Evolutionary conservation across 2,797 vertebrate species (phyloP).

Genomic region (Tokudaia tokunoshimensis): DNA sequence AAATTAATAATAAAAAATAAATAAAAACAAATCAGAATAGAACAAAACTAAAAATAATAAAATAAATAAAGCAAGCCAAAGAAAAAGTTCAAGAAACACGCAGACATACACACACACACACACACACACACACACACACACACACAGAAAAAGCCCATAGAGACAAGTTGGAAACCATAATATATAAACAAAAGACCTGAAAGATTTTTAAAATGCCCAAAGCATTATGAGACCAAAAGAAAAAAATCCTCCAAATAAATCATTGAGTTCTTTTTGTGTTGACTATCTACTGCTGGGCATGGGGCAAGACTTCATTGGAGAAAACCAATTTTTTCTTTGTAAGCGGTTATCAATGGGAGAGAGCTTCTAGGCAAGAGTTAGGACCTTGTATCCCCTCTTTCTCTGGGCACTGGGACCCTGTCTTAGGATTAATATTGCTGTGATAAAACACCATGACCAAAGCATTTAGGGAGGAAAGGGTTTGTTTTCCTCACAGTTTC

Average conservation of each 20-base stretch:
- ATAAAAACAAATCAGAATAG: background rate
- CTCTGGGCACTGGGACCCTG: background rate
- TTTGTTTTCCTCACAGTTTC: background rate
- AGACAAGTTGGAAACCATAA: background rate
- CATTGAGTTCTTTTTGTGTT: background rate
- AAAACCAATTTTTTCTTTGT: background rate
- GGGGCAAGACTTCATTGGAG: background rate
- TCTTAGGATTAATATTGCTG: background rate
- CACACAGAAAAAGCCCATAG: too few relatives aligned
- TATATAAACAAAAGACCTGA: background rate
- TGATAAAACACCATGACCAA: background rate
- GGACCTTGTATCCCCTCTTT: background rate
- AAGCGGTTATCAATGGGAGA: background rate
- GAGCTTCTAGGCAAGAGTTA: background rate
- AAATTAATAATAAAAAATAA: background rate
- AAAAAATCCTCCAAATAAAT: background rate
- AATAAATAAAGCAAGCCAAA: background rate
- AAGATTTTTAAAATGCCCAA: background rate
- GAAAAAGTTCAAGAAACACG: background rate
- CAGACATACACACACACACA: background rate
- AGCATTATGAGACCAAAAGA: background rate
- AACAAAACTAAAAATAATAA: background rate
- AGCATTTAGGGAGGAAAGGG: background rate
- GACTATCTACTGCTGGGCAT: background rate
- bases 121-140: too few relatives aligned